These are phyloP conservation scores for Phoenicopterus ruber DNA, from an alignment of 2,113 vertebrate species.

Conservation along the genomic window DNA sequence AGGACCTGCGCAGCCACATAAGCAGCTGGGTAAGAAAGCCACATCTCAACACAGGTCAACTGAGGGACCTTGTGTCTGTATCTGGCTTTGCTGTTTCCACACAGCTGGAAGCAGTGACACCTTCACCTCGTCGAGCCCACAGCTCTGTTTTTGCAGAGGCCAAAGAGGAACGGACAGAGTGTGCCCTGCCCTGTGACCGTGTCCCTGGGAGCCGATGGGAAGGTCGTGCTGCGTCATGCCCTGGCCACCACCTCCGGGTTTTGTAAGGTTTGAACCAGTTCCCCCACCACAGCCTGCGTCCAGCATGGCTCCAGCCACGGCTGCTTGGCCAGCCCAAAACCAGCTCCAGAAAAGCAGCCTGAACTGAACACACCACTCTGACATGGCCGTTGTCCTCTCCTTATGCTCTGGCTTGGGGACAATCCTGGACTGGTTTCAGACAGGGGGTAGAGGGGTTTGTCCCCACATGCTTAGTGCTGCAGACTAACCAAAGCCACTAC, in stretches of 20 bases:
- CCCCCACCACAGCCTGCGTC: rapidly evolving
- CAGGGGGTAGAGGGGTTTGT: neutral
- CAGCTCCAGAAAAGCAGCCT: neutral
- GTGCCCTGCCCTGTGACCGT: neutral
- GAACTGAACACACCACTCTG: neutral
- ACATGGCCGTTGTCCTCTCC: rapidly evolving
- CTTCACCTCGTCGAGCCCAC: neutral
- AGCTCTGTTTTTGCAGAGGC: neutral
- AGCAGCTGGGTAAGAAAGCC: neutral
- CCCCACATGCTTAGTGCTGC: neutral
- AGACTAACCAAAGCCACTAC: neutral
- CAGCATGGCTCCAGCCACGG: rapidly evolving
- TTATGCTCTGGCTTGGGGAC: neutral
- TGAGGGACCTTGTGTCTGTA: neutral
- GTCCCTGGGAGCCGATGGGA: neutral
- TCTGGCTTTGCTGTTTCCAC: neutral
- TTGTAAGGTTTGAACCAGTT: neutral
- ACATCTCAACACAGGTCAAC: neutral
- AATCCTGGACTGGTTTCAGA: neutral
- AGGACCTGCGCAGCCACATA: neutral
- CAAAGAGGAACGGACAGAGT: neutral
- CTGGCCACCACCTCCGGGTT: neutral
- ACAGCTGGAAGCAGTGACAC: neutral
- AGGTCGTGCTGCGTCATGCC: neutral
- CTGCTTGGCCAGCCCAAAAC: neutral